Evolutionary conservation across 2,113 vertebrate genomes (phyloP), one percentile per base, ranked within the genome.

Genomic region (Heterotis niloticus): DNA sequence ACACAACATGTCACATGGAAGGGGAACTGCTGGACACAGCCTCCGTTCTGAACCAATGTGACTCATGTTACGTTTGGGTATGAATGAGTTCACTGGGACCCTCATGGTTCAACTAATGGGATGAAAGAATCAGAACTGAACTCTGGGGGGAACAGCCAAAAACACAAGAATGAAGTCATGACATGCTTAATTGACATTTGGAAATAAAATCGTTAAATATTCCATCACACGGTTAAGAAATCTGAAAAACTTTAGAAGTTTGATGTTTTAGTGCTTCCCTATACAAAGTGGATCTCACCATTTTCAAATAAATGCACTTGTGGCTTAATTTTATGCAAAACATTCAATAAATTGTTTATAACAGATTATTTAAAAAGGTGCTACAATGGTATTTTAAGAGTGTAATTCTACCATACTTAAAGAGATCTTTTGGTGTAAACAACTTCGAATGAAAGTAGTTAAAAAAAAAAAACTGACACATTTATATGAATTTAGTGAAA

Each of bases 21-120:
- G 69, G 1, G 1, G n/a, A n/a, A 20, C 29, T 18, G 69, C n/a
- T 71, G 20, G 51, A 5, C 10, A 11, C 0, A 17, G 68, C 20
- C 18, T 70, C 34, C 68, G n/a, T 17, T 28, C 68, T 34, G 34
- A 70, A 70, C 7, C 16, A 70, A 70, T 13, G 51, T 16, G 10
- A 70, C 17, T 23, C 68, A 51, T 44, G n/a, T 70, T 69, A 69
- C 67, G 18, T 69, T 69, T 51, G 28, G 59, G 18, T 62, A 62
- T 11, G 10, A 62, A 62, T 62, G 59, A 14, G 13, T 10, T 62
- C 59, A 62, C 59, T 23, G n/a, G 1, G n/a, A 52, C 18, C 44
- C 44, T 7, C 29, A 34, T 10, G 17, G 23, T 29, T 57, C 28
- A 64, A 64, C 20, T 52, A 34, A n/a, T 14, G 59, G 34, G 60